Evolutionary conservation across 2,888 invertebrate genomes (phyloP), one percentile per base, ranked within the genome.

Genomic region (Pycnomerus fuliginosus): DNA sequence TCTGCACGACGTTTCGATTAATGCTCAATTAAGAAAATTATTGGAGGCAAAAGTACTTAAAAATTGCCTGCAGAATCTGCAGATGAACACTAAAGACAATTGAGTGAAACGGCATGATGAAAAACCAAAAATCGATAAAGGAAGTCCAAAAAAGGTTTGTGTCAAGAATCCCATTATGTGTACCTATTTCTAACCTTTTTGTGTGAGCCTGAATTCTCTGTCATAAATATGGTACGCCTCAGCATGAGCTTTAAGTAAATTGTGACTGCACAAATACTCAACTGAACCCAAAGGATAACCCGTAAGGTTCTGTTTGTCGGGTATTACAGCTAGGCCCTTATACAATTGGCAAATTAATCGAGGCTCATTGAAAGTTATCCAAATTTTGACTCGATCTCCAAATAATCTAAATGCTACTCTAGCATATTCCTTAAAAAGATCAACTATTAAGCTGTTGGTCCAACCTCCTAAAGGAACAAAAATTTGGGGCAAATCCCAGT

Each of bases 211-310:
- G 66, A 80, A 85, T 10, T 76, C 74, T 3, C 76, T 69, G 33
- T 83, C 74, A 61, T 85, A 86, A 13, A 84, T 62, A 42, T 79
- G 76, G 67, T 82, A 87, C 0, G 79, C 78, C 56, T 75, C 78
- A 2, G 83, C 84, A 58, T 88, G 87, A 0, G 87, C 80, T 55
- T 81, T 76, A n/a, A 87, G 68, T 29, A 83, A 65, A 34, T 78
- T 80, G 56, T 84, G 81, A 32, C 79, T 79, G 58, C 83, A 84
- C 23, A 79, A 61, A 63, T 87, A 87, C 52, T 79, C 77, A 12
- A 48, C 47, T 14, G 34, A 41, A 3, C 55, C 57, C 20, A 32
- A 35, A 5, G 56, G 58, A 38, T 60, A 61, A 4, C 62, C 62
- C n/a, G n/a, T n/a, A n/a, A n/a, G n/a, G n/a, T n/a, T n/a, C n/a